phyloP scores from a whole-genome alignment of 2,113 vertebrate species.

The Cygnus atratus region DNA sequence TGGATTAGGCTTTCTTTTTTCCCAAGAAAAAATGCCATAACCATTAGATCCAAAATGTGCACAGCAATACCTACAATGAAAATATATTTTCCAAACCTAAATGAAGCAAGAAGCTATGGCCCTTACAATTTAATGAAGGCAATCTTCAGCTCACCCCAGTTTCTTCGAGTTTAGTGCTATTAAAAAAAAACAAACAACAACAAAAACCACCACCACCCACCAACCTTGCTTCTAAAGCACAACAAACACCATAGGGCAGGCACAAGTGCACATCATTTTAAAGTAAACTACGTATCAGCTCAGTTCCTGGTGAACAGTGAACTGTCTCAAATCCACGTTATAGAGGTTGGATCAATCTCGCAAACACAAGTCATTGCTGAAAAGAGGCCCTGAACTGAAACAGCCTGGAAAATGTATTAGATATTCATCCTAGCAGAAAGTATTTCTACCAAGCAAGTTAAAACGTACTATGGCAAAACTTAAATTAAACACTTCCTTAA shows the following conservation, averaged over 20 bases:
- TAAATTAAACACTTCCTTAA: slow-evolving; percentile 71
- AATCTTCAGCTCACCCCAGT: background rate
- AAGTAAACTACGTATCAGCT: slow-evolving; percentile 73
- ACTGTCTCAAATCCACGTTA: slow-evolving; percentile 85
- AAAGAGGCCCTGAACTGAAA: slow-evolving; percentile 84
- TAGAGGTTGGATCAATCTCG: slow-evolving; percentile 81
- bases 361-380: slow-evolving; percentile 82
- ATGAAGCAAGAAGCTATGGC: background rate
- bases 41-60: background rate
- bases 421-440: slow-evolving; percentile 78
- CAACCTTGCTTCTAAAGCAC: slow-evolving; percentile 2
- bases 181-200: background rate
- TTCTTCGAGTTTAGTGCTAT: slow-evolving; percentile 7
- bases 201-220: background rate
- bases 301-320: slow-evolving; percentile 82
- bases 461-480: slow-evolving; percentile 74
- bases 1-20: slow-evolving; percentile 20
- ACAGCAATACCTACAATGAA: background rate
- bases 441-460: slow-evolving; percentile 74
- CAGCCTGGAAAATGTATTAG: slow-evolving; percentile 86
- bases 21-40: background rate
- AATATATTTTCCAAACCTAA: background rate
- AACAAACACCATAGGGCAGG: slow-evolving; percentile 6
- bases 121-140: slow-evolving; percentile 13
- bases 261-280: slow-evolving; percentile 56